A percentile compares a stretch with the other conserved stretches of the same genome.
Conservation (phyloP, 1,140 invertebrate species). For the Eulimnadia texana region DNA sequence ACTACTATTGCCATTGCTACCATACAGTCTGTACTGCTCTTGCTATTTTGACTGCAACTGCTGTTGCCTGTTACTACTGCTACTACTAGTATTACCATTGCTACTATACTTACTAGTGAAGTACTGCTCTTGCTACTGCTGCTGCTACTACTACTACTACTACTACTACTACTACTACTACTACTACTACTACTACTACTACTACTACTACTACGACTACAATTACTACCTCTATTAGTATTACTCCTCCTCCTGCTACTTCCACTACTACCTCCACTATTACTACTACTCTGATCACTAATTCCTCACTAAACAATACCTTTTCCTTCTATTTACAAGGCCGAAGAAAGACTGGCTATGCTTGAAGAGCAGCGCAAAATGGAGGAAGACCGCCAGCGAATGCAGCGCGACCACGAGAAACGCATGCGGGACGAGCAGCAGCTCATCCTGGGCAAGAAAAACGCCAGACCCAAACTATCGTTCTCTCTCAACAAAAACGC, state of each 20-base stretch:
- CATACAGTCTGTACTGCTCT: too few species aligned
- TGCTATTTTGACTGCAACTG: too few species aligned
- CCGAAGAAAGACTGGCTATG: constrained; percentile 88
- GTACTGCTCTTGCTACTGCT: too few species aligned
- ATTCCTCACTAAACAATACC: constrained; percentile 3
- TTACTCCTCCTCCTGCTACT: too few species aligned
- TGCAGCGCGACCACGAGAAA: constrained; percentile 83
- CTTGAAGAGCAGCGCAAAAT: constrained; percentile 92
- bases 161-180: neutral
- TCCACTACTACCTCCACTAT: neutral
- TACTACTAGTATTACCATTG: too few species aligned
- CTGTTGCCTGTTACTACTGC: too few species aligned
- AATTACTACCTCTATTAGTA: too few species aligned
- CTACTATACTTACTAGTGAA: too few species aligned
- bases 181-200: neutral
- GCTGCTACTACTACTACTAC: neutral
- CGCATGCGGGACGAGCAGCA: constrained; percentile 88
- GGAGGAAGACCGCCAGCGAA: constrained; percentile 81
- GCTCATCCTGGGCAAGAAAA: constrained; percentile 92
- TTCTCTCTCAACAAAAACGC: constrained; percentile 47
- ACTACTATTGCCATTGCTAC: too few species aligned
- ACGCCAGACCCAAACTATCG: constrained; percentile 85
- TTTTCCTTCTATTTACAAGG: constrained; percentile 37
- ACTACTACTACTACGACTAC: too few species aligned
- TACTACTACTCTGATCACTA: too few species aligned